Percentiles rank a stretch among this genome's conserved stretches.
Evolutionary conservation across 2,113 vertebrate genomes (phyloP).

Genomic region (Indicator indicator): DNA sequence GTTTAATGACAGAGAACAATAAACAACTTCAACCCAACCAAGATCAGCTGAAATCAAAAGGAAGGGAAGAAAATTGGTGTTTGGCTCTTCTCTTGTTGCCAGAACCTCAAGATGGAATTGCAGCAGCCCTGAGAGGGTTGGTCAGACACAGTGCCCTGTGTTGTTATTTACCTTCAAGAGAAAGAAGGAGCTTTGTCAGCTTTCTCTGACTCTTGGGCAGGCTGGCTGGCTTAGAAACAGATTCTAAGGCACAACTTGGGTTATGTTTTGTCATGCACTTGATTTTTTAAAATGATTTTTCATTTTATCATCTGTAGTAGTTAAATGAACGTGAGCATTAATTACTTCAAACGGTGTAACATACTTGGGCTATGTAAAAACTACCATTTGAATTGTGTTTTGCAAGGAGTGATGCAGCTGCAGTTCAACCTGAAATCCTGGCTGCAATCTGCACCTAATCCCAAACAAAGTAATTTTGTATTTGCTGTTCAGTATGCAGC

Average conservation of each 20-base stretch:
- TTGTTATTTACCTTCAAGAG: neutral
- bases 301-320: neutral
- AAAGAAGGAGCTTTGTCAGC: neutral
- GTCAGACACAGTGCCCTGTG: neutral
- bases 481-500: neutral
- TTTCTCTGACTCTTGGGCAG: neutral
- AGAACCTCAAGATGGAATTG: neutral
- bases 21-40: neutral
- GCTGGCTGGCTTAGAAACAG: neutral
- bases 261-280: neutral
- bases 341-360: neutral
- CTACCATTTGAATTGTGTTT: neutral
- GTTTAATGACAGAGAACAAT: neutral
- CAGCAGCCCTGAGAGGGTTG: neutral
- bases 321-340: conserved; percentile 10
- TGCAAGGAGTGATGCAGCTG: neutral
- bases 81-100: neutral
- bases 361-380: neutral
- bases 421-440: neutral
- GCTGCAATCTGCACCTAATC: neutral
- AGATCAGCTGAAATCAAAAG: neutral
- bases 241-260: neutral
- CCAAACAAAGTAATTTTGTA: neutral
- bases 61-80: neutral
- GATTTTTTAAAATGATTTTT: neutral